Evolutionary conservation across 37 sponge, comb jelly and placozoan genomes (phyloP).

Genomic region (Axinella damicornis): DNA sequence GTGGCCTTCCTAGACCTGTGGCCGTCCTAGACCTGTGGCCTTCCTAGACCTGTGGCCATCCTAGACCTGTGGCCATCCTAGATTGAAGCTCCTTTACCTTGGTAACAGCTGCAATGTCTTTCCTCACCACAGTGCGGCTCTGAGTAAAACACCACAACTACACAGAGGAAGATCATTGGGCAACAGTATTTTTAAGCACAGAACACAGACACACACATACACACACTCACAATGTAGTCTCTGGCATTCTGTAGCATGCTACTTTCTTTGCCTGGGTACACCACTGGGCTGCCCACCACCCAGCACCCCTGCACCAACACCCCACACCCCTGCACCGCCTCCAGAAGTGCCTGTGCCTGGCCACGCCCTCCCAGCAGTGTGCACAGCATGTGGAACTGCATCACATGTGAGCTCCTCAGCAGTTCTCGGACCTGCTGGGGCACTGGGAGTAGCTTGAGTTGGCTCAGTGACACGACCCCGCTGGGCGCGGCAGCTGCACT

Average conservation of each 20-base stretch:
- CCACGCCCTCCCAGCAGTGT: conserved; percentile 51
- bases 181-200: background rate
- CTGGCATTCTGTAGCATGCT: conserved; percentile 44
- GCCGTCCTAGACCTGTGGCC: no score
- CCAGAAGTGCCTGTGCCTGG: conserved; percentile 4
- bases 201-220: conserved; percentile 44
- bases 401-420: conserved; percentile 30
- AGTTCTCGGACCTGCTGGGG: conserved; percentile 22
- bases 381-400: conserved; percentile 54
- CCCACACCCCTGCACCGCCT: conserved; percentile 49
- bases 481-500: background rate
- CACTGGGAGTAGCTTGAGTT: conserved; percentile 49
- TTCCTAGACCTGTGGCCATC: no score
- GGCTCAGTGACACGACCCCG: conserved; percentile 41
- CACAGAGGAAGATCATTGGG: no score
- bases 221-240: conserved; percentile 74
- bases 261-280: conserved; percentile 19
- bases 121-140: conserved; percentile 20
- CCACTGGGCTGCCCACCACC: conserved; percentile 61
- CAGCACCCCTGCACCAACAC: conserved; percentile 85
- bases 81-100: conserved; percentile 16
- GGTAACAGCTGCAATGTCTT: conserved; percentile 52
- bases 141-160: conserved; percentile 70
- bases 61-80: no score
- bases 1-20: no score